Percentiles rank a stretch among this genome's conserved stretches.
These are phyloP conservation scores for Sebastes alutus DNA, from an alignment of 2,797 vertebrate species.

Conservation along the genomic window DNA sequence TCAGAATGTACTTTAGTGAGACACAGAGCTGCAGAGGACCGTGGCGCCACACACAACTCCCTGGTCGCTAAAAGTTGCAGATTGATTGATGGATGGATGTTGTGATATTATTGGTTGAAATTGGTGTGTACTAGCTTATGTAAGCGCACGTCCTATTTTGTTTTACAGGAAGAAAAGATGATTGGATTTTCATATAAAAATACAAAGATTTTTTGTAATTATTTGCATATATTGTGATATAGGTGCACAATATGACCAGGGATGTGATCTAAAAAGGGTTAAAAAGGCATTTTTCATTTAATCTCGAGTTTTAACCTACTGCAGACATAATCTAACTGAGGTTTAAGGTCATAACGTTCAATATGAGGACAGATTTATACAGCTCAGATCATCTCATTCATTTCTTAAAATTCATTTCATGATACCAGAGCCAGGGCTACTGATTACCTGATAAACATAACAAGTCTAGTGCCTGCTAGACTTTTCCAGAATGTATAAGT, in stretches of 20 bases:
- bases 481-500: not conserved
- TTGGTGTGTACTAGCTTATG: not conserved
- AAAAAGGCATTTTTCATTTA: no score
- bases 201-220: no score
- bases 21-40: not conserved
- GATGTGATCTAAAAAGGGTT: no score
- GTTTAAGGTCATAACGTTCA: not conserved
- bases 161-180: not conserved
- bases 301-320: not conserved
- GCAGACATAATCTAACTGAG: not conserved
- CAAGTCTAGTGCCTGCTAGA: not conserved
- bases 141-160: not conserved
- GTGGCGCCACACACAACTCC: not conserved
- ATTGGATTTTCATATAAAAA: not conserved
- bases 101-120: not conserved
- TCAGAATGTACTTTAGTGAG: not conserved
- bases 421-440: not conserved
- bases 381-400: not conserved
- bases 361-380: not conserved
- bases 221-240: not conserved
- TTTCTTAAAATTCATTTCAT: not conserved
- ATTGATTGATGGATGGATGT: not conserved
- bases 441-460: not conserved
- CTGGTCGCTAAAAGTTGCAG: not conserved
- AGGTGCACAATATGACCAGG: not conserved